Base-by-base conservation (phyloP, 2,888 invertebrate species). In the Notocelia uddmanniana region DNA sequence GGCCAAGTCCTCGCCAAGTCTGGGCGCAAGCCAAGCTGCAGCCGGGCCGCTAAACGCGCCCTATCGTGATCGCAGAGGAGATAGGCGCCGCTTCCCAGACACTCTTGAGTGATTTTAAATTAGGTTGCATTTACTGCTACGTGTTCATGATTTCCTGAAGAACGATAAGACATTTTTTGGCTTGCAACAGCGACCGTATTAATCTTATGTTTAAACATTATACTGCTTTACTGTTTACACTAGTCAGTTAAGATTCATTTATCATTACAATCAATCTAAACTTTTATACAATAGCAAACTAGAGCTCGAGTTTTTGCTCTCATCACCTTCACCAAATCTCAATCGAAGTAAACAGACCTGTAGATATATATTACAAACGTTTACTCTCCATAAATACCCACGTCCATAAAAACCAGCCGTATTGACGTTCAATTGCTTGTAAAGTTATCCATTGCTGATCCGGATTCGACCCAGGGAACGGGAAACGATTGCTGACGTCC, bases 51-150 rank as follows among this genome's bases (percentile, higher is more conserved):
- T 82, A 81, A 84, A 83, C 85, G 82, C 78, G 83, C 78, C 79
- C 84, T 86, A 88, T 89, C 89, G 80, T 78, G 86, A 88, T 89
- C 81, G 80, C 67, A 59, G 59, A 67, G 73, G 74, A 82, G 84
- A 86, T 84, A 83, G 77, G 73, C 77, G 78, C 76, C 79, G 80
- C 77, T 75, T 75, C 76, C 68, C 67, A 78, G 80, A 80, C 83
- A 82, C 83, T 78, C 85, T 84, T 87, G 82, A 88, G 83, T 87
- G 87, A 86, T 88, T 88, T 87, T 86, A 85, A 88, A 89, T 88
- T 85, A 85, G 80, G 78, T 76, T 68, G 41, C 69, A 72, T 75
- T 68, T 74, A 69, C 69, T 67, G 52, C 54, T 71, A 67, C 66
- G 73, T 71, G 73, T 67, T 70, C 68, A 73, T 68, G 74, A 74